Evolutionary conservation across 1,140 invertebrate species (phyloP), one percentile per base, ranked within the genome.

Genomic region (Drosophila nasuta): DNA sequence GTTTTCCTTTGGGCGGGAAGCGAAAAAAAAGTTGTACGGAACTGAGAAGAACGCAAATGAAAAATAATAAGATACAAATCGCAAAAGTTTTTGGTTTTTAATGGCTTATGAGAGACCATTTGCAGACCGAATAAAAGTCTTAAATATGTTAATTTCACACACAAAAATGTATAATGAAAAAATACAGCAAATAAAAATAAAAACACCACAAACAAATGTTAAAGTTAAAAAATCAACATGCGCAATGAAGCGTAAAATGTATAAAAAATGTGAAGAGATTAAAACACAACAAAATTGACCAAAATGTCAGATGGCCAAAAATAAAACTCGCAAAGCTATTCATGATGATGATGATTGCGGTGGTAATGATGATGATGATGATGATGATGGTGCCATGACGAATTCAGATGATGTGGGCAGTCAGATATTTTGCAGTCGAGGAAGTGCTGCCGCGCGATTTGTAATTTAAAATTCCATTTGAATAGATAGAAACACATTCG

Each of bases 171-270:
- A 64, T 28, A 56, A 62, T 65, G 15, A 54, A 69, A 64, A 25
- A 0, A 46, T 25, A 45, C 65, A 63, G 73, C 46, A 46, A 49
- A 60, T 38, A 33, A 33, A 33, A 33, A 33, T 8, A 33, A 33
- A 33, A 25, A 25, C 20, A 25, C 20, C 33, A 33, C 33, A 33
- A 33, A 33, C 33, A 33, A 38, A 38, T 10, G 7, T 33, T 33
- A 33, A 56, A 60, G 52, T 59, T 13, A 58, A 35, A 64, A 64
- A 45, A 58, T 58, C 59, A 81, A 67, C 64, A 66, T 60, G 57
- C 77, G 77, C 77, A 85, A 80, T 83, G 63, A 56, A 80, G 80
- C 85, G 77, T 77, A 82, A 79, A 82, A 82, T 67, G 66, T 76
- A 78, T 59, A 64, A 49, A 82, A 68, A 73, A 68, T 67, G 51